These are phyloP conservation scores for Antennarius striatus DNA, from an alignment of 2,113 vertebrate species.

Conservation along the genomic window DNA sequence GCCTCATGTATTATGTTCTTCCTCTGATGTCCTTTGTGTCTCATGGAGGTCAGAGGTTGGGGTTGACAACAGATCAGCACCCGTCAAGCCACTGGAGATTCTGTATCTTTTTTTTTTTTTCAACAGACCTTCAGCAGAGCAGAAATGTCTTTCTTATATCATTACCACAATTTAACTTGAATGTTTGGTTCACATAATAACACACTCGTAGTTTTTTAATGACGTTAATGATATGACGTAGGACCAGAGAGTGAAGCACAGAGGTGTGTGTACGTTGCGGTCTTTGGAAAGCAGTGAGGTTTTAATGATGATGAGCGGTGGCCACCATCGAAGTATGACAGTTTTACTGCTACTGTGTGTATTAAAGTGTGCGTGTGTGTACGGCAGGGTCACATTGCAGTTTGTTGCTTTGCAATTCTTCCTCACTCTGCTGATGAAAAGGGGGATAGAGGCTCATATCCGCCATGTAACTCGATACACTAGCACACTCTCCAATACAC, in stretches of 20 bases:
- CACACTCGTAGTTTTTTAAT: background rate
- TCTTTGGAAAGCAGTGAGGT: constrained; percentile 43
- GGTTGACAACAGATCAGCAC: too few species aligned
- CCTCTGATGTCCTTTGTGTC: too few species aligned
- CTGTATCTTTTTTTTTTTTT: too few species aligned
- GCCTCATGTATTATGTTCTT: too few species aligned
- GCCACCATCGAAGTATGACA: constrained; percentile 11
- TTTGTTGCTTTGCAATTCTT: constrained; percentile 35
- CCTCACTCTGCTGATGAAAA: constrained; percentile 70
- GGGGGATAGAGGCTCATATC: constrained; percentile 53
- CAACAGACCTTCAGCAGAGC: too few species aligned
- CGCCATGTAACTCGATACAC: constrained; percentile 58
- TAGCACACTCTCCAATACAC: constrained; percentile 17
- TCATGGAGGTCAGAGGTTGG: too few species aligned
- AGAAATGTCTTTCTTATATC: too few species aligned
- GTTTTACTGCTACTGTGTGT: constrained; percentile 26
- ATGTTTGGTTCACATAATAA: background rate
- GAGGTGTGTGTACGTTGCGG: constrained; percentile 1
- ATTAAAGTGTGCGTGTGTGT: constrained; percentile 24
- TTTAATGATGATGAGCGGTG: constrained; percentile 26
- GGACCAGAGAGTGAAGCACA: background rate
- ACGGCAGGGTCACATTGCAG: constrained; percentile 57
- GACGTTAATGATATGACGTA: constrained; percentile 7
- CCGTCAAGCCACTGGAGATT: too few species aligned
- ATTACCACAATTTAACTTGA: too few species aligned